A percentile compares a stretch with the other conserved stretches of the same genome.
phyloP scores from a whole-genome alignment of 2,888 invertebrate species.

The Rhopalosiphum nymphaeae region DNA sequence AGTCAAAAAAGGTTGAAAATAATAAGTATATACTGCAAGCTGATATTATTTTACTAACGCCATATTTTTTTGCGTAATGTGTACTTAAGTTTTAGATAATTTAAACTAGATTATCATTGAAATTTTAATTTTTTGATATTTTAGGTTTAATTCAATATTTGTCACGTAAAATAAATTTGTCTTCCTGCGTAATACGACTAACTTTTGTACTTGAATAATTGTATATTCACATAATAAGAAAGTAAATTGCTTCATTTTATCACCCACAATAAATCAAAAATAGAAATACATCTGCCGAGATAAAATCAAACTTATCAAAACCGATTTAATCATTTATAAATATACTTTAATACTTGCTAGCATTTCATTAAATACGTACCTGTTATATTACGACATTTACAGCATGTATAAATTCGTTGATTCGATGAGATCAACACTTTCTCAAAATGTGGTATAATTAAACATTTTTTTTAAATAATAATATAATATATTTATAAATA shows the following conservation, averaged over 20 bases:
- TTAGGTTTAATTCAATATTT: background rate
- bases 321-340: background rate
- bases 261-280: no score
- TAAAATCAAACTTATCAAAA: background rate
- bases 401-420: background rate
- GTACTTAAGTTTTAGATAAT: background rate
- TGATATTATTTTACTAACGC: background rate
- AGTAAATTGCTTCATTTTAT: background rate
- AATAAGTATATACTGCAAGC: background rate
- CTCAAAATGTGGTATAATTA: background rate
- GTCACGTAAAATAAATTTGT: background rate
- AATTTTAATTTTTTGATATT: background rate
- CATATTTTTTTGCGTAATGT: background rate
- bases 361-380: background rate
- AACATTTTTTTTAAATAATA: background rate
- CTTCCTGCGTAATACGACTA: background rate
- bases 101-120: background rate
- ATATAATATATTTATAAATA: background rate
- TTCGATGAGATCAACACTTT: background rate
- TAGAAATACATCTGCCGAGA: background rate
- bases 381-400: background rate
- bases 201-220: background rate
- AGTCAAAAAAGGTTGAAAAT: no score
- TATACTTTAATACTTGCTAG: background rate
- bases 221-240: background rate